phyloP scores from a whole-genome alignment of 2,113 vertebrate genomes.

The Periophthalmus modestus region DNA sequence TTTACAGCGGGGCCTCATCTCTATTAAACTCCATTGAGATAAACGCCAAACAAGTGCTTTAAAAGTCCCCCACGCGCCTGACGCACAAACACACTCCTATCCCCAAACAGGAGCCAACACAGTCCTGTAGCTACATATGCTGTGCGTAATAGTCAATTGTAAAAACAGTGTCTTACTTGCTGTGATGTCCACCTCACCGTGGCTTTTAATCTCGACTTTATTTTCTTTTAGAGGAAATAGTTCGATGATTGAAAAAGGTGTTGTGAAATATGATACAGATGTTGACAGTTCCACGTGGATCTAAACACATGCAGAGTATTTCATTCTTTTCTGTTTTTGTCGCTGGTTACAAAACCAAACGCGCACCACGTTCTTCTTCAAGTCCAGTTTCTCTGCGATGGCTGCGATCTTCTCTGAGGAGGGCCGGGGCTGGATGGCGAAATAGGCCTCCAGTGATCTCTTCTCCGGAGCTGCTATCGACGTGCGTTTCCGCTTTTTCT shows the following conservation, averaged over 20 bases:
- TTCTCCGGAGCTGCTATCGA: constrained; percentile 97
- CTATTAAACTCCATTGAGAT: constrained; percentile 70
- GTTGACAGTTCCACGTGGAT: constrained; percentile 66
- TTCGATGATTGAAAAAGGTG: constrained; percentile 76
- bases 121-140: constrained; percentile 62
- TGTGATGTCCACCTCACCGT: constrained; percentile 71
- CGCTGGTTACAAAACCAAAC: constrained; percentile 99
- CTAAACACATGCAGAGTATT: constrained; percentile 96
- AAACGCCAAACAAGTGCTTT: constrained; percentile 70
- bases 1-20: constrained; percentile 87
- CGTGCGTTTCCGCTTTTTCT: constrained; percentile 97
- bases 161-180: constrained; percentile 92
- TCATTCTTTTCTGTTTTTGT: constrained; percentile 99
- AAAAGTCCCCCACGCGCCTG: constrained; percentile 11
- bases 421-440: constrained; percentile 94
- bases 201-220: constrained; percentile 41
- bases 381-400: constrained; percentile 97
- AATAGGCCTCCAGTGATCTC: constrained; percentile 95
- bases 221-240: constrained; percentile 61
- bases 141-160: constrained; percentile 67
- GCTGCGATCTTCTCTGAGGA: constrained; percentile 98
- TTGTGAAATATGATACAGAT: constrained; percentile 81
- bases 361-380: constrained; percentile 98
- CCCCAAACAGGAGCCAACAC: constrained; percentile 44
- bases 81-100: neutral